Percentiles rank a stretch among this genome's conserved stretches.
These are phyloP conservation scores for Hirudo medicinalis DNA, from an alignment of 1,140 invertebrate genomes.

Conservation along the genomic window DNA sequence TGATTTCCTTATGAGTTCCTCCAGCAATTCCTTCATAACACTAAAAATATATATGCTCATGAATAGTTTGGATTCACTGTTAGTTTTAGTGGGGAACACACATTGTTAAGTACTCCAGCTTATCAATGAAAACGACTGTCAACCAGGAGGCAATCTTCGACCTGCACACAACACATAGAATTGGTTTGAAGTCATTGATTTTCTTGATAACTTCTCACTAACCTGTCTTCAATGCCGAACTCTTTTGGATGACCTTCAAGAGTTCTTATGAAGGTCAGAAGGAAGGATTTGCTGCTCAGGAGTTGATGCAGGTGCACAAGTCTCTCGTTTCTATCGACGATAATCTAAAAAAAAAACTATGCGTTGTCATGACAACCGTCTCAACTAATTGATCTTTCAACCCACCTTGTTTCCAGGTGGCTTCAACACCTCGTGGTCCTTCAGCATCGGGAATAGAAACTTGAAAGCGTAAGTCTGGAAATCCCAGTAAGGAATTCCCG, in stretches of 20 bases:
- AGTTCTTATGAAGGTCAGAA: slow-evolving; percentile 89
- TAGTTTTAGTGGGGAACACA: slow-evolving; percentile 27
- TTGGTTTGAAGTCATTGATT: neutral
- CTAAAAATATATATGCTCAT: slow-evolving; percentile 24
- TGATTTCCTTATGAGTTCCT: slow-evolving; percentile 93
- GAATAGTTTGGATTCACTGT: too few species aligned
- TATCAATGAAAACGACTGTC: slow-evolving; percentile 95
- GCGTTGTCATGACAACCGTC: too few species aligned
- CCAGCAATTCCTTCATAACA: slow-evolving; percentile 88
- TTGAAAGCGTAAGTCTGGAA: slow-evolving; percentile 95
- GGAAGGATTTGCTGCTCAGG: slow-evolving; percentile 95
- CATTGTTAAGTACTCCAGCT: slow-evolving; percentile 98
- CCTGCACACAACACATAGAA: slow-evolving; percentile 45
- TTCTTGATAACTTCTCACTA: slow-evolving; percentile 16
- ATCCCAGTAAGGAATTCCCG: slow-evolving; percentile 86
- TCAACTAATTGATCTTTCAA: neutral
- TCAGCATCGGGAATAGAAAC: slow-evolving; percentile 72
- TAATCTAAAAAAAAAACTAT: too few species aligned
- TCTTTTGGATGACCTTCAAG: slow-evolving; percentile 83
- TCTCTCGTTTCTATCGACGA: slow-evolving; percentile 32
- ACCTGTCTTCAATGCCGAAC: slow-evolving; percentile 68
- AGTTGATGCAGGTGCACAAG: slow-evolving; percentile 82
- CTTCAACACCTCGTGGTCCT: slow-evolving; percentile 59
- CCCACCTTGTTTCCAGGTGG: slow-evolving; percentile 28
- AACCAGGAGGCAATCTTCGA: slow-evolving; percentile 97